Percentiles rank a stretch among this genome's conserved stretches.
phyloP scores from a whole-genome alignment of 2,797 vertebrate genomes.

The Eidolon dupreanum region DNA sequence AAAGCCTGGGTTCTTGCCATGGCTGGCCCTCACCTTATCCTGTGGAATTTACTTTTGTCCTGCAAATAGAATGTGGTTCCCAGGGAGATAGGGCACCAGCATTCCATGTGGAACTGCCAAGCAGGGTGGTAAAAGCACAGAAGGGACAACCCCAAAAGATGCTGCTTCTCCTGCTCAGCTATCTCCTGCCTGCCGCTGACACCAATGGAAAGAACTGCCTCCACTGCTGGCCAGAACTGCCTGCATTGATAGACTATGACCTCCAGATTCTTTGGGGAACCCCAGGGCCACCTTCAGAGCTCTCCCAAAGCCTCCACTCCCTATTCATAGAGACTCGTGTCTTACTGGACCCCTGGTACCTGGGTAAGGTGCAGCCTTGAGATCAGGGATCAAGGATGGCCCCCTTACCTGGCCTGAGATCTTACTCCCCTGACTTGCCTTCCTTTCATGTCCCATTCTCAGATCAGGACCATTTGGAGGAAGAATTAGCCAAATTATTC shows the following conservation, averaged over 20 bases:
- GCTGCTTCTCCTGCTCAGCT: constrained; percentile 56
- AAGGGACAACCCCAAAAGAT: background rate
- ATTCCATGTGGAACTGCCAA: background rate
- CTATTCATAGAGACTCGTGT: background rate
- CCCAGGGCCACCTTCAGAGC: constrained; percentile 26
- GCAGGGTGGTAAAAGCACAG: too few species aligned
- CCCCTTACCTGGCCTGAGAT: background rate
- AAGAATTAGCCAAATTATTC: constrained; percentile 65
- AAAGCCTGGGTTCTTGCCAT: background rate
- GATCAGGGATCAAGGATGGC: background rate
- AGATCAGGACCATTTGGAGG: constrained; percentile 66
- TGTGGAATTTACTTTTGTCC: background rate
- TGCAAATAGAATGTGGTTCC: constrained; percentile 23
- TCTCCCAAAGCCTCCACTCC: constrained; percentile 60
- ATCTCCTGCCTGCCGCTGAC: background rate
- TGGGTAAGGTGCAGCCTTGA: constrained; percentile 60
- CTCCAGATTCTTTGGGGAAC: constrained; percentile 71
- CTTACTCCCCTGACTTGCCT: background rate
- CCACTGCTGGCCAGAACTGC: constrained; percentile 67
- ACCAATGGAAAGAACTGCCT: background rate
- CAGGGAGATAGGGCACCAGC: background rate
- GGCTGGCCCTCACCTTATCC: background rate
- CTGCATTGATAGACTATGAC: constrained; percentile 57
- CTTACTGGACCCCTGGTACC: background rate
- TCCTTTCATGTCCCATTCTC: background rate